Evolutionary conservation across 2,113 vertebrate genomes (phyloP).

Genomic region (Lathamus discolor): DNA sequence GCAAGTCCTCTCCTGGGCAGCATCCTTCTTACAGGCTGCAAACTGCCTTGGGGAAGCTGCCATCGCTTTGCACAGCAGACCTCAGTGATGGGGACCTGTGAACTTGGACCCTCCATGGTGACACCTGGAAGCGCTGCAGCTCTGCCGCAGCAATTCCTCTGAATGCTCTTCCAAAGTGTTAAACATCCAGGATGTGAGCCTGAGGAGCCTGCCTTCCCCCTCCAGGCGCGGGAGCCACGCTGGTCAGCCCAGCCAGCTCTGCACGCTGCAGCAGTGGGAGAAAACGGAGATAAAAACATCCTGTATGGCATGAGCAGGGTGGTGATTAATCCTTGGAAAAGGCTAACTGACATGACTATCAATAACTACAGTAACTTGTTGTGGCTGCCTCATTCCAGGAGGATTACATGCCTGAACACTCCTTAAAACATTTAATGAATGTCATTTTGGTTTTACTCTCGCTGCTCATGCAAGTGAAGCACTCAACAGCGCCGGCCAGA

Average conservation of each 20-base stretch:
- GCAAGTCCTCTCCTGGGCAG: background rate
- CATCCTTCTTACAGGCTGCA: background rate
- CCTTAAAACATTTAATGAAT: constrained; percentile 72
- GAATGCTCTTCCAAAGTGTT: background rate
- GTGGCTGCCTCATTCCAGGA: constrained; percentile 71
- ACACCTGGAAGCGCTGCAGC: background rate
- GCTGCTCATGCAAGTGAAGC: constrained; percentile 58
- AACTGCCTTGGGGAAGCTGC: no score
- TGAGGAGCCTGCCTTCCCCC: background rate
- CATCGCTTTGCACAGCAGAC: background rate
- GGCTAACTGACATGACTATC: constrained; percentile 67
- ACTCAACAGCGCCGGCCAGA: constrained; percentile 30
- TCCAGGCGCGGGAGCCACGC: background rate
- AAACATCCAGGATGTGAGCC: background rate
- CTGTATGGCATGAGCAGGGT: constrained; percentile 51
- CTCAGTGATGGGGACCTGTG: background rate
- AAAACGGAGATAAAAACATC: constrained; percentile 62
- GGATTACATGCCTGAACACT: constrained; percentile 74
- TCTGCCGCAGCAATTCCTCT: background rate
- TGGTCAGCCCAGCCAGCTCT: background rate
- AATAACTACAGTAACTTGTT: constrained; percentile 75
- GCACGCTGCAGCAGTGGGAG: background rate
- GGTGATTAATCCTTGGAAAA: constrained; percentile 70
- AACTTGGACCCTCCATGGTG: background rate
- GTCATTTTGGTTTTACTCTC: constrained; percentile 70